Base-by-base conservation (phyloP, 2,113 vertebrate genomes). In the Brachypodius melanocephalos region DNA sequence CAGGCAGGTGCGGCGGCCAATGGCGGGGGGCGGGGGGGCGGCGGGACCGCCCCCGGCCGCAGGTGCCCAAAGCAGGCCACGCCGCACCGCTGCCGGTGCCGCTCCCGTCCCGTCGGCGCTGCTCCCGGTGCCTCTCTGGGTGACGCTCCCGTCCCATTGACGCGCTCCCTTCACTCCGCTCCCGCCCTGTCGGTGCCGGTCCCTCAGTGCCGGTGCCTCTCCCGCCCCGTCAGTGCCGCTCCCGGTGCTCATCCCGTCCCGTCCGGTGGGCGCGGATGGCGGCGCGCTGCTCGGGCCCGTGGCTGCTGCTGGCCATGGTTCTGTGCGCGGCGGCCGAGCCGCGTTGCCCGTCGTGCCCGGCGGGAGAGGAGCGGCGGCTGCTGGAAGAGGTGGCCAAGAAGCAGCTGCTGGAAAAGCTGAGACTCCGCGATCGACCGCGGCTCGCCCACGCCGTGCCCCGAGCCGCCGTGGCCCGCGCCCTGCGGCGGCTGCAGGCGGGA, bases 391-490 rank as follows among this genome's bases (percentile, higher is more conserved):
- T 98, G 49, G 99, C 98, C 90, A 99, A 99, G 91, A 98, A 97
- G 96, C 98, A 98, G 92, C 98, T 99, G 91, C 95, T 99, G 93
- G 98, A 98, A 76, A 99, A 99, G 73, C 95, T 99, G 79, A 98
- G 98, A 93, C 98, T 99, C 96, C 98, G 97, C 45, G 98, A 99
- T 71, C 98, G 98, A 49, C 99, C 99, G 18, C 98, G 98, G 75
- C 98, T 98, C 96, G 98, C 97, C 54, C 98, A 97, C 31, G 97
- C 98, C 0, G 97, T 99, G 78, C 98, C 99, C 71, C 97, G 98
- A 12, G 97, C 86, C 4, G 98, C 98, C 65, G 98, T 99, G 38
- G 84, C 98, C 78, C 98, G 98, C 0, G 99, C 98, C 19, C 98
- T 99, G 89, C 98, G 98, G 93, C 98, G 97, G 77, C 97, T 99